Percentiles rank a stretch among this genome's conserved stretches.
phyloP scores from a whole-genome alignment of 2,113 vertebrate species.

The Petromus typicus region DNA sequence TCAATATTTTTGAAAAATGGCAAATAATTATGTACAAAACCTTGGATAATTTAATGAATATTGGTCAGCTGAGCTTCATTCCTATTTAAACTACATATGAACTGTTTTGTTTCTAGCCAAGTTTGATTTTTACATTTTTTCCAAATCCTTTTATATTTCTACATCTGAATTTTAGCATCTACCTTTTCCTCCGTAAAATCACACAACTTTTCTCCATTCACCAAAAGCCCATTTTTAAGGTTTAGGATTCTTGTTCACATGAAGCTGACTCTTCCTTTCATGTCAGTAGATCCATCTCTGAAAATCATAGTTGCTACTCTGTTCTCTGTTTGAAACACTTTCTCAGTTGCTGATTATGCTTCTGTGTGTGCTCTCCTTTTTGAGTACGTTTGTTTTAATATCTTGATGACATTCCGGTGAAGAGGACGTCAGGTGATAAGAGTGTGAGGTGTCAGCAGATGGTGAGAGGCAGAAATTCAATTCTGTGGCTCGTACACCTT shows the following conservation, averaged over 20 bases:
- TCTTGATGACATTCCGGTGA: not conserved
- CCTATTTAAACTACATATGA: not conserved
- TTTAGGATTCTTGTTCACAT: conserved; percentile 21
- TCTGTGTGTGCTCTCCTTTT: not conserved
- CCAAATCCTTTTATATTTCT: not conserved
- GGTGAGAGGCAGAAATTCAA: not conserved
- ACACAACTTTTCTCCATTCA: not conserved
- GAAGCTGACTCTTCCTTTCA: not conserved
- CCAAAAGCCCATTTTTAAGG: not conserved
- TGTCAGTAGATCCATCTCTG: not conserved
- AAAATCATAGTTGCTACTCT: not conserved
- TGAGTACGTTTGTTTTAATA: not conserved
- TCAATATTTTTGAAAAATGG: not conserved
- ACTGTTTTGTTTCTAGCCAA: not conserved
- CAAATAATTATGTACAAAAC: not conserved
- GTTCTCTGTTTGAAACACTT: not conserved
- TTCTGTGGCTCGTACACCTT: not conserved
- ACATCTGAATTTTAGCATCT: not conserved
- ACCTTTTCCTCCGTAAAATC: not conserved
- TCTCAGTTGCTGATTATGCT: not conserved
- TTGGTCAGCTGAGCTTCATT: not conserved
- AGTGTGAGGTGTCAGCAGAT: not conserved
- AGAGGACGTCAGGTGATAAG: not conserved
- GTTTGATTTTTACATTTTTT: not conserved
- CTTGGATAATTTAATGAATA: not conserved